Evolutionary conservation across 2,113 vertebrate species (phyloP).

Genomic region (Heterotilapia buettikoferi): DNA sequence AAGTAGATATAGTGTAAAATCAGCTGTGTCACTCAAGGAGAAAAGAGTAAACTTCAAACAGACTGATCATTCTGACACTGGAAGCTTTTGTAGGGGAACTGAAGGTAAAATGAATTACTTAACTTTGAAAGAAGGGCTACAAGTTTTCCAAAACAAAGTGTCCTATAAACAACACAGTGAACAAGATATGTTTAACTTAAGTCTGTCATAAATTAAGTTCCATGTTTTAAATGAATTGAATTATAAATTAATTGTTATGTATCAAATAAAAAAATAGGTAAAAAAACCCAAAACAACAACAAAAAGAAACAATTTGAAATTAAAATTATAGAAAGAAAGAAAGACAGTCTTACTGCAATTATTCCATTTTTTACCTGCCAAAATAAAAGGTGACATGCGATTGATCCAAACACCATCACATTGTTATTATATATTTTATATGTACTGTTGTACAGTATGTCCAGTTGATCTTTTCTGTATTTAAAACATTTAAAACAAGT

Average conservation of each 20-base stretch:
- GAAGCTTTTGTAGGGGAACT: background rate
- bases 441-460: background rate
- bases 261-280: background rate
- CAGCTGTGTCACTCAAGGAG: conserved; percentile 19
- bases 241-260: background rate
- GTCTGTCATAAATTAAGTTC: background rate
- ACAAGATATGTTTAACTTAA: background rate
- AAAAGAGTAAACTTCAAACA: background rate
- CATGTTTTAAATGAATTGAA: background rate
- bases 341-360: background rate
- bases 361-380: background rate
- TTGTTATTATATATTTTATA: background rate
- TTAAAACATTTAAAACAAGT: background rate
- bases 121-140: background rate
- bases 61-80: background rate
- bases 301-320: background rate
- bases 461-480: background rate
- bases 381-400: background rate
- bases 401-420: background rate
- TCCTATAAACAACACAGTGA: background rate
- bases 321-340: background rate
- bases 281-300: background rate
- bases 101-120: conserved; percentile 3
- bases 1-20: conserved; percentile 10
- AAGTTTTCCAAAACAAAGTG: background rate